Percentiles rank a stretch among this genome's conserved stretches.
These are phyloP conservation scores for Sylvicola cinctus DNA, from an alignment of 2,888 invertebrate genomes.

Conservation along the genomic window DNA sequence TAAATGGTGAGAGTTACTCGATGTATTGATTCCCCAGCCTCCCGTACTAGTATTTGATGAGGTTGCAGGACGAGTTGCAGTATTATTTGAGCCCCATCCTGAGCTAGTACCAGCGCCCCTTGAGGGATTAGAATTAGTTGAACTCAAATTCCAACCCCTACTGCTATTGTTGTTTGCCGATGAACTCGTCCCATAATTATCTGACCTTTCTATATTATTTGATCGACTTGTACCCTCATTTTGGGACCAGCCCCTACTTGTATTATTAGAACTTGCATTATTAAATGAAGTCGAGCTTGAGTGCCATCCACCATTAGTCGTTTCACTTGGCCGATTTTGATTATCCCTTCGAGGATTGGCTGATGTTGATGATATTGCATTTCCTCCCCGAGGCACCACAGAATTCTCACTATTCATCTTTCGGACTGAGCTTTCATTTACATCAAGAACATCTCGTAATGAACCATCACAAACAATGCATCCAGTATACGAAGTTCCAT, in stretches of 20 bases:
- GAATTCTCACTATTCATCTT: too few relatives aligned
- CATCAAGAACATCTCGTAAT: slow-evolving; percentile 19
- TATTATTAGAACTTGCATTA: neutral
- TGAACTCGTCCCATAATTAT: too few relatives aligned
- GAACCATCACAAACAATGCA: slow-evolving; percentile 20
- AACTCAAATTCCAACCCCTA: neutral
- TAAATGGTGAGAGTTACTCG: too few relatives aligned
- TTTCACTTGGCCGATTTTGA: too few relatives aligned
- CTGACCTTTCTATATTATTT: neutral
- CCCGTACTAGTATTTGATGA: too few relatives aligned
- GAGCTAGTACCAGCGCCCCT: too few relatives aligned
- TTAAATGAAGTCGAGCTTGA: neutral
- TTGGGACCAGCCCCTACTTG: neutral
- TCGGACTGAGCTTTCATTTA: slow-evolving; percentile 20
- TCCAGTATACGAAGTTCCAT: slow-evolving; percentile 18
- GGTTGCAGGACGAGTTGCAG: neutral
- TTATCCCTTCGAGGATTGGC: too few relatives aligned
- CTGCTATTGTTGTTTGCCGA: neutral
- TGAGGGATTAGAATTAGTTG: too few relatives aligned
- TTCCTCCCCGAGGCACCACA: too few relatives aligned
- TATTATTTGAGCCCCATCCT: neutral
- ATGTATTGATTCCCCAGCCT: too few relatives aligned
- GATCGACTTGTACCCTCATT: neutral
- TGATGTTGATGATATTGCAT: neutral
- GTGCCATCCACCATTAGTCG: too few relatives aligned